Percentiles rank a stretch among this genome's conserved stretches.
These are phyloP conservation scores for Julus scandinavius DNA, from an alignment of 2,888 invertebrate genomes.

Conservation along the genomic window DNA sequence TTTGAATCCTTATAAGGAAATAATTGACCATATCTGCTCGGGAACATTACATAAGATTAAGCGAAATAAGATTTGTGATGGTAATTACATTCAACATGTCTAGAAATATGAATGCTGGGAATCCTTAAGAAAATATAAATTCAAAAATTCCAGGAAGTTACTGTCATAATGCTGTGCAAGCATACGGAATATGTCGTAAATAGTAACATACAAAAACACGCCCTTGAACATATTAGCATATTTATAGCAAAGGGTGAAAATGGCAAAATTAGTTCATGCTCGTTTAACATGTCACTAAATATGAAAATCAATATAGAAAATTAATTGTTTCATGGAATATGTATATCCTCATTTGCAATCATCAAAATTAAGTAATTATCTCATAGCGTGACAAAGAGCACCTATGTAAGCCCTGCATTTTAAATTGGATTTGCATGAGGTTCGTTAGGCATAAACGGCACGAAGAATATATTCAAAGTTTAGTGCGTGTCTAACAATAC, in stretches of 20 bases:
- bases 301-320: background rate
- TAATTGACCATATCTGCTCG: no score
- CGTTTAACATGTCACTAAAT: background rate
- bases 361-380: constrained; percentile 1
- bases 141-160: no score
- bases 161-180: no score
- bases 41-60: no score
- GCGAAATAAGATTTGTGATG: no score
- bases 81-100: no score
- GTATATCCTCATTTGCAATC: background rate
- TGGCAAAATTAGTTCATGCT: background rate
- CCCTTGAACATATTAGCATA: background rate
- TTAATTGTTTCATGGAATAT: background rate
- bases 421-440: background rate
- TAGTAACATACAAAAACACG: no score
- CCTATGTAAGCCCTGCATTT: background rate
- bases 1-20: no score
- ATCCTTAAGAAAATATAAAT: no score
- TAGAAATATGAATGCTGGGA: no score
- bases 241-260: background rate
- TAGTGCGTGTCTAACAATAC: background rate
- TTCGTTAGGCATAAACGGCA: background rate
- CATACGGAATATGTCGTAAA: no score
- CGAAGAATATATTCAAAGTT: background rate
- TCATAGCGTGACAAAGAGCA: constrained; percentile 7